phyloP scores from a whole-genome alignment of 2,888 invertebrate genomes.

The Miltochrista miniata region DNA sequence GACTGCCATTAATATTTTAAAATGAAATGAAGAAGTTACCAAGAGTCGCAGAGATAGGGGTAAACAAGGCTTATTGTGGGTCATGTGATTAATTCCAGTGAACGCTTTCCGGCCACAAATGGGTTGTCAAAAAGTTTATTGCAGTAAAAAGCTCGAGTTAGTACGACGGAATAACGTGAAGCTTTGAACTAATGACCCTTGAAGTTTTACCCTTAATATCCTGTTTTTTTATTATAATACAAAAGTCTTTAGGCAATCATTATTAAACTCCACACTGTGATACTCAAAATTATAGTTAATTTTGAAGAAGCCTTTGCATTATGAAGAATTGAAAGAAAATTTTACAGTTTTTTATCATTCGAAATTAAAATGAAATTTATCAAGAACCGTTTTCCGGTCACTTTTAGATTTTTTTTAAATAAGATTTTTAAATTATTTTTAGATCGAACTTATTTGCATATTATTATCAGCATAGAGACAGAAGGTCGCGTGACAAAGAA shows the following conservation, averaged over 20 bases:
- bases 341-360: slow-evolving; percentile 18
- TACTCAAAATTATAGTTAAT: not conserved
- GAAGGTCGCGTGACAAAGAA: slow-evolving; percentile 76
- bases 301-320: no score
- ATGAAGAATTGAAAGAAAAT: not conserved
- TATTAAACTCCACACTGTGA: slow-evolving; percentile 12
- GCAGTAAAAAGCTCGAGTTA: slow-evolving; percentile 75
- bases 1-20: not conserved
- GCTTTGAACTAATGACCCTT: slow-evolving; percentile 72
- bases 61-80: slow-evolving; percentile 59
- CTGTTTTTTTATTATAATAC: slow-evolving; percentile 39
- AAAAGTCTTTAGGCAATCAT: slow-evolving; percentile 39
- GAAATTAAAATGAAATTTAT: slow-evolving; percentile 61
- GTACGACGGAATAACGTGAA: slow-evolving; percentile 69
- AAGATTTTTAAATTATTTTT: no score
- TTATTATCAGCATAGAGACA: slow-evolving; percentile 80
- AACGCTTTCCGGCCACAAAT: slow-evolving; percentile 75
- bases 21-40: slow-evolving; percentile 49
- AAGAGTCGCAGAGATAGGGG: slow-evolving; percentile 49
- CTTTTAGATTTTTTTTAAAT: no score
- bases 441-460: slow-evolving; percentile 75
- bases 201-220: slow-evolving; percentile 66
- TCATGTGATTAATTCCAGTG: slow-evolving; percentile 73
- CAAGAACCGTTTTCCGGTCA: slow-evolving; percentile 75
- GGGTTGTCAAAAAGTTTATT: slow-evolving; percentile 79